Evolutionary conservation across 2,797 vertebrate genomes (phyloP), one percentile per base, ranked within the genome.

Genomic region (Cynopterus sphinx): DNA sequence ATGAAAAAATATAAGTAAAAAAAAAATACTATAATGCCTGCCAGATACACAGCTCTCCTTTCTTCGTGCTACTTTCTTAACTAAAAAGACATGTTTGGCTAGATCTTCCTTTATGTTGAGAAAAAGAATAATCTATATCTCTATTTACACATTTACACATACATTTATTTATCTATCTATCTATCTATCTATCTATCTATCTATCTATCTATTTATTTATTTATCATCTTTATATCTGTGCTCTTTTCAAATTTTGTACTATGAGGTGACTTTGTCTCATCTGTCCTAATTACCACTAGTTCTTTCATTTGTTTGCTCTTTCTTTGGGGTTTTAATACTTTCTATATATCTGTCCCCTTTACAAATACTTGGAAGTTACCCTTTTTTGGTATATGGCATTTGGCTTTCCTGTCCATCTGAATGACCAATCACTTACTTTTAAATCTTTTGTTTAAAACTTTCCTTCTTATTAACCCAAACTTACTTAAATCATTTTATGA

Each of bases 401-500:
- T 26, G 36, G 67, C 33, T 85, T 21, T 57, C 63, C 57, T 49
- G 39, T 36, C 15, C 13, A 79, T 16, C 28, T 10, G 11, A 33
- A 12, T 41, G 61, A 94, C 22, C 33, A 77, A 87, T 24, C 31
- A 63, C 16, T 53, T 92, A 88, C 0, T 11, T 33, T 70, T 33
- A 71, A 82, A 43, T 65, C 5, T 41, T 87, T 82, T 46, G 6
- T 68, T 88, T 55, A 85, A 85, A 87, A 90, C n/a, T 57, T 63
- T 57, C 65, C n/a, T 86, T 73, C 46, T 90, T 92, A 90, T 79
- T 89, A 86, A 68, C 1, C 26, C 61, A 82, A 71, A 19, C 39
- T 93, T 61, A 57, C 36, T 71, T 82, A 92, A 59, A n/a, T 78
- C 9, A 49, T 91, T 94, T 92, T 63, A 83, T 36, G 16, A 74